Evolutionary conservation across 2,888 invertebrate species (phyloP), one percentile per base, ranked within the genome.

Genomic region (Helleia helle): DNA sequence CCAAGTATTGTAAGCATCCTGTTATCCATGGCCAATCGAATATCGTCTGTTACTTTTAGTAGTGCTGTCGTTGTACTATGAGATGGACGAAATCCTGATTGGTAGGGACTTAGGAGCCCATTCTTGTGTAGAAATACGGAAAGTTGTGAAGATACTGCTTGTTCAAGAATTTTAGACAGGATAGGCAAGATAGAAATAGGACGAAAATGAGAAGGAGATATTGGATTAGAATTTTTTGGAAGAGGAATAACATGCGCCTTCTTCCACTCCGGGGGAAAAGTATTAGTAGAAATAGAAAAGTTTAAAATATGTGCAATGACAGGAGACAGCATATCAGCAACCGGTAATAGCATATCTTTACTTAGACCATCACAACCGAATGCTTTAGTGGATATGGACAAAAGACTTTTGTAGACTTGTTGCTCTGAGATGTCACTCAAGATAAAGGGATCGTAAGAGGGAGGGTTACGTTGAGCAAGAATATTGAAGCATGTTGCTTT

Each of bases 361-460:
- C 30, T 30, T 13, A 30, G 30, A 9, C 28, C 28, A 29, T 29
- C 28, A n/a, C 28, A 30, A 7, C 15, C 30, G n/a, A n/a, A n/a
- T n/a, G n/a, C n/a, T n/a, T n/a, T n/a, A n/a, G n/a, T n/a, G n/a
- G n/a, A n/a, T n/a, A 30, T 30, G 14, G 30, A 30, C n/a, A 13
- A 13, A 30, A 30, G 14, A 13, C 30, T 13, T n/a, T 30, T 30
- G n/a, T 12, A 13, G 3, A 30, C 15, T 13, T 30, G 30, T 15
- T 14, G 15, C 15, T 30, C 30, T 3, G 15, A 14, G 8, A 30
- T 30, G n/a, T 4, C 13, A 15, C 1, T 30, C 4, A 30, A 3
- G 30, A 1, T 13, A 14, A 30, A 30, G 15, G 30, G 7, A 8
- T 30, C 30, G 13, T 15, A 15, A 1, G 14, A 30, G 5, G 15